Evolutionary conservation across 30 jellyfish, hydroid and myxozoan species (phyloP).

Genomic region (Catostylus mosaicus): DNA sequence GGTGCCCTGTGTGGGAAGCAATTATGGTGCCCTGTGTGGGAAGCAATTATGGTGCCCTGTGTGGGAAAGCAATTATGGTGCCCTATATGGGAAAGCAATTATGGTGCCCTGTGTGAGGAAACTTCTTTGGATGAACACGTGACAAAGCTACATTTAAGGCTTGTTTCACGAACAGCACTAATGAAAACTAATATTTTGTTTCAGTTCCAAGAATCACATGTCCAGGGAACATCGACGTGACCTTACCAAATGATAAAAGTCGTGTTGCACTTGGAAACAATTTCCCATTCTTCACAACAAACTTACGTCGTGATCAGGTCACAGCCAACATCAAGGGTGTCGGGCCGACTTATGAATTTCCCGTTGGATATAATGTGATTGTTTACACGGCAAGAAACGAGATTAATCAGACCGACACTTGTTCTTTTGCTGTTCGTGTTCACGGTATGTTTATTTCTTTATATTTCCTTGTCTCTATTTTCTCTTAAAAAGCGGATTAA

Average conservation of each 20-base stretch:
- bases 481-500: too few species aligned
- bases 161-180: too few species aligned
- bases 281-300: slow-evolving; percentile 49
- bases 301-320: slow-evolving; percentile 44
- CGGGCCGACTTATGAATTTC: slow-evolving; percentile 59
- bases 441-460: slow-evolving; percentile 30
- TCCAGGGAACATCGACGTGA: slow-evolving; percentile 56
- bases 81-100: too few species aligned
- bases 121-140: too few species aligned
- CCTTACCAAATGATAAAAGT: slow-evolving; percentile 54
- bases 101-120: too few species aligned
- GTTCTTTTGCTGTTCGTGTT: slow-evolving; percentile 50
- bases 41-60: too few species aligned
- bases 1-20: too few species aligned
- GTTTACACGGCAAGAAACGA: slow-evolving; percentile 61
- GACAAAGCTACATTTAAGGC: too few species aligned
- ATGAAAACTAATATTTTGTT: not conserved
- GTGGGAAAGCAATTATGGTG: too few species aligned
- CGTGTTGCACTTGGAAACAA: slow-evolving; percentile 59
- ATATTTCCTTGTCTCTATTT: too few species aligned
- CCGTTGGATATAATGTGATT: slow-evolving; percentile 32
- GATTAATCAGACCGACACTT: slow-evolving; percentile 54
- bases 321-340: slow-evolving; percentile 44
- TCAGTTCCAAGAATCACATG: slow-evolving; percentile 71
- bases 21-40: too few species aligned